A percentile compares a stretch with the other conserved stretches of the same genome.
Conservation (phyloP, 2,797 vertebrate genomes). For the Hirundo rustica region DNA sequence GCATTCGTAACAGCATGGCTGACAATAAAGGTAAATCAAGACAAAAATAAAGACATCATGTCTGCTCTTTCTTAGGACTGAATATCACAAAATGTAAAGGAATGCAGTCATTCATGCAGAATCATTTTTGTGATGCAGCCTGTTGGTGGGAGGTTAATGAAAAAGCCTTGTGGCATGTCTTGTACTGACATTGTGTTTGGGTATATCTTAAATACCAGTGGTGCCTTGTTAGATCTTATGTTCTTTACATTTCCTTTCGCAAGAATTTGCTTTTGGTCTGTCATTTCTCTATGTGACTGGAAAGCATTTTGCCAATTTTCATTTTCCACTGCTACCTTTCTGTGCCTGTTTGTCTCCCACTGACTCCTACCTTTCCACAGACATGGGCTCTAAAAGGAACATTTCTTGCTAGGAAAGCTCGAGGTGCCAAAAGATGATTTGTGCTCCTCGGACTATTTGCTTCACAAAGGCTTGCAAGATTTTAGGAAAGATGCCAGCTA, state of each 20-base stretch:
- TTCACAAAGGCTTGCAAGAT: not conserved
- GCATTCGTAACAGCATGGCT: not conserved
- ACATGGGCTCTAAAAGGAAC: not conserved
- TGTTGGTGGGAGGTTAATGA: not conserved
- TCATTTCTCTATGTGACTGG: not conserved
- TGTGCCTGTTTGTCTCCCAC: not conserved
- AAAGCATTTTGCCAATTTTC: not conserved
- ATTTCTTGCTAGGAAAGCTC: not conserved
- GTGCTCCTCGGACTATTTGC: not conserved
- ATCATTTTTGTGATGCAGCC: not conserved
- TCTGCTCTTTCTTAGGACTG: not conserved
- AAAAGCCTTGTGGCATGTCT: not conserved
- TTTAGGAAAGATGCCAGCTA: conserved; percentile 48
- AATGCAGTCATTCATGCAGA: not conserved
- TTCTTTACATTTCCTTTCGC: not conserved
- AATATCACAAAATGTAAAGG: not conserved
- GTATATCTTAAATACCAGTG: not conserved
- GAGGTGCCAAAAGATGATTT: not conserved
- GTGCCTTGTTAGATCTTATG: not conserved
- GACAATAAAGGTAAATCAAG: not conserved
- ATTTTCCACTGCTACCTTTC: not conserved
- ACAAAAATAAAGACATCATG: not conserved
- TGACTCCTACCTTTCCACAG: not conserved
- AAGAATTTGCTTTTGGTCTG: not conserved
- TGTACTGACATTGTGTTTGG: not conserved